These are phyloP conservation scores for Muscidifurax raptorellus DNA, from an alignment of 1,140 invertebrate species.

Conservation along the genomic window DNA sequence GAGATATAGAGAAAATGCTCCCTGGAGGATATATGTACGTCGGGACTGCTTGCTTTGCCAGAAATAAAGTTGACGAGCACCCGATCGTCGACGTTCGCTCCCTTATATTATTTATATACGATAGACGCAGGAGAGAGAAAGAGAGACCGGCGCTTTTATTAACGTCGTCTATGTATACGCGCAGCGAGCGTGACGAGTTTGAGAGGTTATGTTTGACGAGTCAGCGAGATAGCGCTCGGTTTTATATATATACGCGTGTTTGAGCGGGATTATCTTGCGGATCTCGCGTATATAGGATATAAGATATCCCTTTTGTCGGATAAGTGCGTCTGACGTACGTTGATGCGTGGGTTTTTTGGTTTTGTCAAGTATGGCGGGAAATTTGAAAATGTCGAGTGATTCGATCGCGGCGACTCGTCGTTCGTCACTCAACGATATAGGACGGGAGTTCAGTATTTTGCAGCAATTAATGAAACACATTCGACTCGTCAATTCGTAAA, in stretches of 20 bases:
- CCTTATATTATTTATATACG: slow-evolving; percentile 18
- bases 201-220: not conserved
- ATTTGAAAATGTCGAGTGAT: not conserved
- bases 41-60: slow-evolving; percentile 3
- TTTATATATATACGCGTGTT: not conserved
- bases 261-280: not conserved
- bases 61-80: slow-evolving; percentile 39
- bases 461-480: no score
- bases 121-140: not conserved
- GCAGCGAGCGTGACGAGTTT: not conserved
- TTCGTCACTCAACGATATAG: not conserved
- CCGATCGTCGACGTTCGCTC: not conserved
- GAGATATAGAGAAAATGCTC: not conserved
- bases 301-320: no score
- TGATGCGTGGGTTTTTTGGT: no score
- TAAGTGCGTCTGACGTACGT: no score
- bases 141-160: not conserved
- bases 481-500: no score
- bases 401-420: not conserved
- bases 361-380: no score
- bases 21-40: not conserved
- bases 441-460: no score
- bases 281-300: not conserved
- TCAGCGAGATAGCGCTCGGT: not conserved
- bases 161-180: slow-evolving; percentile 9